Evolutionary conservation across 2,113 vertebrate species (phyloP), one percentile per base, ranked within the genome.

Genomic region (Platichthys stellatus): DNA sequence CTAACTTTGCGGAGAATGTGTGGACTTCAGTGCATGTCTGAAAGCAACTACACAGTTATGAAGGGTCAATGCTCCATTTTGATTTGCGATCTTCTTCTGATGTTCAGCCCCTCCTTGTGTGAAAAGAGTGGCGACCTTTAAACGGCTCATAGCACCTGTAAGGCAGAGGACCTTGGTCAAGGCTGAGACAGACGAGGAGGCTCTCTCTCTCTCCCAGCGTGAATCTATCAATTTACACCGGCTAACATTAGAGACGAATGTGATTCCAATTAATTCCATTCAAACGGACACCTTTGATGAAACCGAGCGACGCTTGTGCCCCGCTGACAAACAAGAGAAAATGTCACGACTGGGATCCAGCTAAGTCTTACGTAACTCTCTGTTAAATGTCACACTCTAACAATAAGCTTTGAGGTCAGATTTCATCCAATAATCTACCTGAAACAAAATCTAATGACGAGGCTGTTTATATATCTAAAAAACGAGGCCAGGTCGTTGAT

Each of bases 221-320:
- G 60, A 78, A 60, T 81, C 56, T 47, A 45, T 86, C 45, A 81
- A 24, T 75, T 45, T 74, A 15, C 21, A 3, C 20, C 40, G 38
- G 9, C 49, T 28, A 45, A 78, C 31, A 54, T n/a, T 21, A 58
- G 2, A 79, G 38, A 72, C 60, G 31, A 60, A 61, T 23, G 56
- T 59, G 35, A 81, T 80, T 79, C 56, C 23, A 77, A 77, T 85
- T 67, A 79, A 80, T 75, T 23, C 11, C 31, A 68, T 79, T 81
- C 65, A 72, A 68, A 76, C 28, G 13, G 24, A 8, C 23, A 54
- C 71, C 57, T 82, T 43, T 68, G 63, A 86, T 63, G 43, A 74
- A 77, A 58, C 20, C 61, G 51, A 40, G 21, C 4, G 9, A 63
- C 28, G 56, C 47, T 38, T 38, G 23, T 69, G 53, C 59, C 76